Evolutionary conservation across 2,888 invertebrate species (phyloP).

Genomic region (Diaprepes abbreviatus): DNA sequence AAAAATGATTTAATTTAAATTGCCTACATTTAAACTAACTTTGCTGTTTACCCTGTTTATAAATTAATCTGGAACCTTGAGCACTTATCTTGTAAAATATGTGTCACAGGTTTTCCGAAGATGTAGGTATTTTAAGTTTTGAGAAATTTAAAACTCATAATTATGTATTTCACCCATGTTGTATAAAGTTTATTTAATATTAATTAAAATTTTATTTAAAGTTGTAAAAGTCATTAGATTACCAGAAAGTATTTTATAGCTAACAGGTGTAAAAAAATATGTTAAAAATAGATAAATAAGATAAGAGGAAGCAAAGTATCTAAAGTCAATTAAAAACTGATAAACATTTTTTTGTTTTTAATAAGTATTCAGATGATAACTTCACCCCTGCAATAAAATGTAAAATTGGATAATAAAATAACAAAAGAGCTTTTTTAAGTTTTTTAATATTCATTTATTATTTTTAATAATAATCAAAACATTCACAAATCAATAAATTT

Average conservation of each 20-base stretch:
- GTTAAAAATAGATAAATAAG: not conserved
- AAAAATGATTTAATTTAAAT: not conserved
- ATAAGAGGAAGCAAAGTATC: slow-evolving; percentile 1
- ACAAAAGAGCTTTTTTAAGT: not conserved
- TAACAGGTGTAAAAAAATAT: slow-evolving; percentile 18
- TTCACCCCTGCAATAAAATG: slow-evolving; percentile 17
- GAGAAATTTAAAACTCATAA: slow-evolving; percentile 8
- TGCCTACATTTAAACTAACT: slow-evolving; percentile 1
- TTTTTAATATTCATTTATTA: slow-evolving; percentile 11
- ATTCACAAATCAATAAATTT: slow-evolving; percentile 3
- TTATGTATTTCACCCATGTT: slow-evolving; percentile 11
- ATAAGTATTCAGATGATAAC: slow-evolving; percentile 1
- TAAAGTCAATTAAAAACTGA: slow-evolving; percentile 29
- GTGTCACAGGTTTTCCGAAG: slow-evolving; percentile 6
- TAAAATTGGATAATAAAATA: slow-evolving; percentile 24
- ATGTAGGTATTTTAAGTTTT: slow-evolving; percentile 16
- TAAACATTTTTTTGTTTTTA: slow-evolving; percentile 10
- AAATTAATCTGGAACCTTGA: slow-evolving; percentile 5
- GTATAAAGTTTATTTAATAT: slow-evolving; percentile 24
- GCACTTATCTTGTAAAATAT: slow-evolving; percentile 4
- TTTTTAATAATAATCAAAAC: slow-evolving; percentile 8
- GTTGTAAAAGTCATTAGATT: slow-evolving; percentile 26
- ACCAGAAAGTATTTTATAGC: slow-evolving; percentile 28
- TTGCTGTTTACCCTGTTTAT: not conserved
- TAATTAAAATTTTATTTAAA: slow-evolving; percentile 15